Conservation (phyloP, 2,888 invertebrate species). For the Thereva unica region DNA sequence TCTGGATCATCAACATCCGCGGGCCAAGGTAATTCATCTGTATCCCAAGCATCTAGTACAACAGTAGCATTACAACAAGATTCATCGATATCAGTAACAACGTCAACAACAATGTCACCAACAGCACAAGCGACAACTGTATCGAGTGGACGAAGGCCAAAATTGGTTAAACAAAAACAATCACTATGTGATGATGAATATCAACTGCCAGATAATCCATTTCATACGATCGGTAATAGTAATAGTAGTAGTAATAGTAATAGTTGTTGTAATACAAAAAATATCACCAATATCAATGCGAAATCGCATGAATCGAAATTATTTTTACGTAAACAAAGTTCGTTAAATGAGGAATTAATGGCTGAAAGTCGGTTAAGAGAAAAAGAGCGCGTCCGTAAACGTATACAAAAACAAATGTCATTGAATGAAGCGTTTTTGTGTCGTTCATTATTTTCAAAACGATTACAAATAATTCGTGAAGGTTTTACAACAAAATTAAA, state of each 20-base stretch:
- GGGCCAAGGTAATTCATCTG: conserved; percentile 7
- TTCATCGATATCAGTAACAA: conserved; percentile 2
- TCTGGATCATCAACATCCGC: not conserved
- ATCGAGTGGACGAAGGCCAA: conserved; percentile 61
- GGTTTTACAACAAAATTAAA: conserved; percentile 83
- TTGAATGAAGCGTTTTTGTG: conserved; percentile 84
- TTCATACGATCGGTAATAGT: conserved; percentile 50
- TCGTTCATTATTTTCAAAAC: conserved; percentile 56
- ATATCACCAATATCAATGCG: conserved; percentile 29
- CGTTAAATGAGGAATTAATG: conserved; percentile 87
- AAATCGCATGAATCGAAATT: conserved; percentile 51
- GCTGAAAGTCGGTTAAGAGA: conserved; percentile 82
- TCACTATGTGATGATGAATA: conserved; percentile 74
- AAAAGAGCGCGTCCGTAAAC: conserved; percentile 78
- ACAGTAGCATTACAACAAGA: conserved; percentile 1
- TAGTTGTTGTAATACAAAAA: conserved; percentile 37
- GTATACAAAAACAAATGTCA: conserved; percentile 88
- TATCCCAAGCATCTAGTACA: conserved; percentile 1
- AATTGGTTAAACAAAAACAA: conserved; percentile 84
- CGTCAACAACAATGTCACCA: conserved; percentile 44
- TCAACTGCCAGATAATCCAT: conserved; percentile 51
- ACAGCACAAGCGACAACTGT: conserved; percentile 53
- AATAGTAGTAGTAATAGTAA: conserved; percentile 50
- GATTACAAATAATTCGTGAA: conserved; percentile 59
- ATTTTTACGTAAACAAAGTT: conserved; percentile 70